A percentile compares a stretch with the other conserved stretches of the same genome.
Evolutionary conservation across 2,888 invertebrate genomes (phyloP).

Genomic region (Lamellibrachia satsuma): DNA sequence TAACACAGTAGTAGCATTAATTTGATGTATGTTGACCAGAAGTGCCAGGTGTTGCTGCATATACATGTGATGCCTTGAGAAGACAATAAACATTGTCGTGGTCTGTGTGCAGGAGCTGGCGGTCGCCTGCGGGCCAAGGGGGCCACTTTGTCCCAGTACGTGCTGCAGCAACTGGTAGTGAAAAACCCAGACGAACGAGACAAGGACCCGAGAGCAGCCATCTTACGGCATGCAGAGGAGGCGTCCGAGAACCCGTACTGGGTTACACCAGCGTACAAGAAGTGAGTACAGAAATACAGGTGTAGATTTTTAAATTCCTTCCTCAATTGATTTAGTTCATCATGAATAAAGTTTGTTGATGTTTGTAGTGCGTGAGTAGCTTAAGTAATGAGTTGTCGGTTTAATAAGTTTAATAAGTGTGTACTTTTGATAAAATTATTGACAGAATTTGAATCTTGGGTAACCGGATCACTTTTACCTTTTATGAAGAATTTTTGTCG

Average conservation of each 20-base stretch:
- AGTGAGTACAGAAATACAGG: constrained; percentile 26
- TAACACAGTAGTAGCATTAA: too few relatives aligned
- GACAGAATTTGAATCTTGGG: too few relatives aligned
- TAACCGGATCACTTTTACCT: too few relatives aligned
- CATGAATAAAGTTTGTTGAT: neutral
- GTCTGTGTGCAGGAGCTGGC: constrained; percentile 70
- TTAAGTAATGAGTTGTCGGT: too few relatives aligned
- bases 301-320: neutral
- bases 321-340: too few relatives aligned
- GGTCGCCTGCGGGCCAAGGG: constrained; percentile 94
- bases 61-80: neutral
- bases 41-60: neutral
- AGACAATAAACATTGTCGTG: neutral
- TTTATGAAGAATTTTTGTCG: too few relatives aligned
- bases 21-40: neutral
- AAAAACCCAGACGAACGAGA: constrained; percentile 74
- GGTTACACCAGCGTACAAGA: constrained; percentile 67
- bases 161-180: constrained; percentile 92
- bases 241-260: constrained; percentile 96
- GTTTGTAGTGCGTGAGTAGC: neutral
- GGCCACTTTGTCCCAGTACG: constrained; percentile 94
- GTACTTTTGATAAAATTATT: too few relatives aligned
- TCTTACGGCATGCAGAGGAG: constrained; percentile 91
- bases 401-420: too few relatives aligned
- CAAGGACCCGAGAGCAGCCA: constrained; percentile 90